Evolutionary conservation across 2,888 invertebrate genomes (phyloP), one percentile per base, ranked within the genome.

Genomic region (Campaea margaritaria): DNA sequence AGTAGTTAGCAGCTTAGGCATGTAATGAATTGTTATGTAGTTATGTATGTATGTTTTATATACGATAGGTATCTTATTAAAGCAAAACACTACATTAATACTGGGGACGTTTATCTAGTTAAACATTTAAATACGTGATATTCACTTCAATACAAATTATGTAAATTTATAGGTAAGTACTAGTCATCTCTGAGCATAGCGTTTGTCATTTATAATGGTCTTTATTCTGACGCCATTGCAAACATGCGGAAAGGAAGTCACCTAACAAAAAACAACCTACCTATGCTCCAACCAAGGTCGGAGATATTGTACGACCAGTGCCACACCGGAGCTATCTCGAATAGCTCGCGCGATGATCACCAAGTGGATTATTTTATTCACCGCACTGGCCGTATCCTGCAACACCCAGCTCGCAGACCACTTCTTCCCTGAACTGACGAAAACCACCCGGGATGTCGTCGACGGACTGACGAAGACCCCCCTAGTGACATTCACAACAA

Each of bases 261-360:
- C 54, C 58, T 56, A 58, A 64, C 62, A 74, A 75, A 75, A 75
- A 67, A 45, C 48, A 43, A 63, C 48, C 55, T 51, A 62, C 3
- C 21, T 3, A 21, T 21, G 5, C 42, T 38, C 60, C 55, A 8
- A 45, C 46, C 74, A 79, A 77, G 78, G 78, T 60, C 72, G 59
- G 52, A 48, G 57, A 61, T 70, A 62, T 57, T 47, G 58, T 50
- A 36, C 62, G 62, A 65, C 68, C 75, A 81, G 76, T 81, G 46
- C 52, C 65, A 48, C 62, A 67, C 64, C 59, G 58, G 63, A 51
- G 50, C 63, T 62, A 55, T 62, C 47, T 44, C 64, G 58, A 63
- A 52, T 31, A 66, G 62, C 73, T 69, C 69, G 79, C 69, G 74
- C 52, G 60, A 60, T 79, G 78, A 59, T 62, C 48, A 61, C 57